Percentiles rank a stretch among this genome's conserved stretches.
phyloP scores from a whole-genome alignment of 2,797 vertebrate species.

The Pantherophis vulpinus region DNA sequence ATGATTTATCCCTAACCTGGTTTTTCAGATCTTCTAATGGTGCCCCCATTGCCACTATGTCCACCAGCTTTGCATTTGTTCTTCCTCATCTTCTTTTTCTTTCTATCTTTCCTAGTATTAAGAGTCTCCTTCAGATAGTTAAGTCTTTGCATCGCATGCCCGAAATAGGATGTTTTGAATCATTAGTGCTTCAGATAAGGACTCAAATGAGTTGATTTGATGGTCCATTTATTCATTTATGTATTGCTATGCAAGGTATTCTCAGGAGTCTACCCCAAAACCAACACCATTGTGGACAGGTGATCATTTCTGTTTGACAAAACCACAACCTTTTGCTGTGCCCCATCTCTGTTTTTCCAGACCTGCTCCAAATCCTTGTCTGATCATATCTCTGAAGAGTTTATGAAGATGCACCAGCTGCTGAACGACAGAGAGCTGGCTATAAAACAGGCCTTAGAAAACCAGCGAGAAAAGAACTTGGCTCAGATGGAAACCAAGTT shows the following conservation, averaged over 20 bases:
- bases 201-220: background rate
- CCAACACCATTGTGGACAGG: background rate
- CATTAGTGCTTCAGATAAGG: background rate
- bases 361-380: conserved; percentile 9
- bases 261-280: background rate
- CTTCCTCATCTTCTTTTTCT: background rate
- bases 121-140: background rate
- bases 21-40: background rate
- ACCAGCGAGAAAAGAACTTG: conserved; percentile 19
- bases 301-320: too few relatives aligned
- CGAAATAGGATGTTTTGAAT: background rate
- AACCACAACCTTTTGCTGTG: background rate
- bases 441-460: conserved; percentile 20
- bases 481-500: conserved; percentile 27
- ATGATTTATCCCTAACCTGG: background rate
- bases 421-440: background rate
- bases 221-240: background rate
- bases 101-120: background rate
- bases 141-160: background rate
- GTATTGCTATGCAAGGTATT: background rate
- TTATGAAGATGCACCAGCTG: conserved; percentile 26
- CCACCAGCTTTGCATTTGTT: background rate
- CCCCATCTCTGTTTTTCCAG: background rate
- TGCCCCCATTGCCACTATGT: background rate
- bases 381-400: conserved; percentile 25